Percentiles rank a stretch among this genome's conserved stretches.
These are phyloP conservation scores for Megalops atlanticus DNA, from an alignment of 2,113 vertebrate species.

Conservation along the genomic window DNA sequence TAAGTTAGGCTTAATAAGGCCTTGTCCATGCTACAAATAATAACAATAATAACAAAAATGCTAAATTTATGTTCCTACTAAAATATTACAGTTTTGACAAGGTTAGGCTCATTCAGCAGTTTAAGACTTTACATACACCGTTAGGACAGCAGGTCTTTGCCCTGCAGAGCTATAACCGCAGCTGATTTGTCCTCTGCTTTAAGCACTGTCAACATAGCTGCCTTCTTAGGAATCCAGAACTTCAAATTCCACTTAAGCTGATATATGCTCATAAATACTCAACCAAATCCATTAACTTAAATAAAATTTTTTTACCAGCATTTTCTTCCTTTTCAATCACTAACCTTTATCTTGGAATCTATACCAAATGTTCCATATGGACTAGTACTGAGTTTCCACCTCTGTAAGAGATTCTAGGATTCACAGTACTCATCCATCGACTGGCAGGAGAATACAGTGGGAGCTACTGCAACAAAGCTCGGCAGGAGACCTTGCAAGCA, in stretches of 20 bases:
- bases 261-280: background rate
- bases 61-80: background rate
- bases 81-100: background rate
- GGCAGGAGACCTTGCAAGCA: background rate
- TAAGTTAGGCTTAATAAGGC: background rate
- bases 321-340: background rate
- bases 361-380: background rate
- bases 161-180: background rate
- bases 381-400: background rate
- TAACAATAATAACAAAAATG: too few relatives aligned
- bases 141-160: background rate
- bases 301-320: background rate
- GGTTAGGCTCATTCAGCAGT: slow-evolving; percentile 10
- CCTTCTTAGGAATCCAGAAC: background rate
- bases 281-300: background rate
- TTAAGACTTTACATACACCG: background rate
- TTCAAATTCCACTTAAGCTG: too few relatives aligned
- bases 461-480: background rate
- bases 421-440: too few relatives aligned
- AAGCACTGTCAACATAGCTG: background rate
- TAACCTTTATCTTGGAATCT: background rate
- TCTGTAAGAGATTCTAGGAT: background rate
- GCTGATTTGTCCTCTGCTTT: background rate
- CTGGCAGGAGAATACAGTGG: background rate
- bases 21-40: background rate